Conservation (phyloP, 2,888 invertebrate genomes). For the Clostera curtula region DNA sequence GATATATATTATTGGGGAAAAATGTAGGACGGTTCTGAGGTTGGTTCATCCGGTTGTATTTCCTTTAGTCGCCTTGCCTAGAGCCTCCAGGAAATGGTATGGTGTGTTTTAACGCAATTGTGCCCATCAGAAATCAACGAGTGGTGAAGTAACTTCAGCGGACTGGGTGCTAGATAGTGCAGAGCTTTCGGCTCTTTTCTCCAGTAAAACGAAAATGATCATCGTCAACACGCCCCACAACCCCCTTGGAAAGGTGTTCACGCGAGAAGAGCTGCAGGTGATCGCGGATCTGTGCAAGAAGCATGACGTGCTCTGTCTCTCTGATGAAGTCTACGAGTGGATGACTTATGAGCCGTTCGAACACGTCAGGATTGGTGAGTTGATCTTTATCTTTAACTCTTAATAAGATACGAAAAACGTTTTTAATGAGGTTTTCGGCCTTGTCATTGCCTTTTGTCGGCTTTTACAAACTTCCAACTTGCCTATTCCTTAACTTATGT, state of each 20-base stretch:
- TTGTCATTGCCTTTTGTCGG: too few species aligned
- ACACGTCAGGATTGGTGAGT: constrained; percentile 92
- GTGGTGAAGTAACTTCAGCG: constrained; percentile 77
- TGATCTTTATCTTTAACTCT: not conserved
- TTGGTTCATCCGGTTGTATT: too few species aligned
- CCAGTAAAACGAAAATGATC: constrained; percentile 91
- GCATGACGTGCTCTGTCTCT: constrained; percentile 92
- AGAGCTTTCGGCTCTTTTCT: constrained; percentile 88
- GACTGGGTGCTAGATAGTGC: constrained; percentile 92
- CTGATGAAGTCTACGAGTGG: constrained; percentile 99
- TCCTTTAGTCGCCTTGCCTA: too few species aligned
- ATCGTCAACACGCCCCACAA: constrained; percentile 99
- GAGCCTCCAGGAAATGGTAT: not conserved
- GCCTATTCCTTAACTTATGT: too few species aligned
- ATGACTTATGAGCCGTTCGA: constrained; percentile 88
- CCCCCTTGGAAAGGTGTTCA: constrained; percentile 93
- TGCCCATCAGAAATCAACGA: constrained; percentile 42
- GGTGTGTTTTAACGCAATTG: not conserved
- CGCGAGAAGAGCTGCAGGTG: constrained; percentile 77
- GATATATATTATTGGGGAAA: too few species aligned
- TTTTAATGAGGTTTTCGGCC: too few species aligned
- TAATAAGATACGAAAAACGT: too few species aligned
- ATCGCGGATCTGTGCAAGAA: constrained; percentile 94
- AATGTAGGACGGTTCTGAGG: too few species aligned
- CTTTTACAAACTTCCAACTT: too few species aligned